These are phyloP conservation scores for Diplolepis rosae DNA, from an alignment of 2,888 invertebrate species.

Conservation along the genomic window DNA sequence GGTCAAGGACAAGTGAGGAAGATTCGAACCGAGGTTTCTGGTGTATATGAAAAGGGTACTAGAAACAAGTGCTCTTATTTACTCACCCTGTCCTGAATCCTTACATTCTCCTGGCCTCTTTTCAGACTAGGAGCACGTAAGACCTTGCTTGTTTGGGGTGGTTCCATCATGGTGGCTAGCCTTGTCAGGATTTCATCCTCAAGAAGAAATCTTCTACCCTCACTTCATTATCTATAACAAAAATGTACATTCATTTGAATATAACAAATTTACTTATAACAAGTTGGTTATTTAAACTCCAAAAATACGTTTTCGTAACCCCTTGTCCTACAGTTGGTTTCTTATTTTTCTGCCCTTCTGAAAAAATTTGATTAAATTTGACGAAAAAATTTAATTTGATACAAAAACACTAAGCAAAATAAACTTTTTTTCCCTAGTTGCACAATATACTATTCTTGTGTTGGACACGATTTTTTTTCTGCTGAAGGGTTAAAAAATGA, in stretches of 20 bases:
- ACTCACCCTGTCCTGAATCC: constrained; percentile 86
- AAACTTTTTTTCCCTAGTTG: too few species aligned
- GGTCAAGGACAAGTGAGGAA: constrained; percentile 47
- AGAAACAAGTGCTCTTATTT: neutral
- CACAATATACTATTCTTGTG: too few species aligned
- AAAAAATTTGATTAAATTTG: too few species aligned
- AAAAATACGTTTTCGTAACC: too few species aligned
- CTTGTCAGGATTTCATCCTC: constrained; percentile 55
- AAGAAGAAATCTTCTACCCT: constrained; percentile 37
- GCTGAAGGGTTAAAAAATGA: too few species aligned
- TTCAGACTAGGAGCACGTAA: constrained; percentile 86
- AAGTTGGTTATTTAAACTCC: too few species aligned
- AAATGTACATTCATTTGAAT: neutral
- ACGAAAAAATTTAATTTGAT: too few species aligned
- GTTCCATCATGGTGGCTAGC: constrained; percentile 63
- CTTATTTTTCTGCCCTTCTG: too few species aligned
- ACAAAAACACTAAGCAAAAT: too few species aligned
- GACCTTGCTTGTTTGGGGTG: constrained; percentile 78
- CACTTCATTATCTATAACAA: constrained; percentile 56
- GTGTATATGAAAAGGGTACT: neutral
- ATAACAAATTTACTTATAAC: neutral
- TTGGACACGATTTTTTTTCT: too few species aligned
- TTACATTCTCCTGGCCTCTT: constrained; percentile 85
- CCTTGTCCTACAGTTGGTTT: too few species aligned
- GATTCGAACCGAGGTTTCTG: neutral